Evolutionary conservation across 2,888 invertebrate genomes (phyloP), one percentile per base, ranked within the genome.

Genomic region (Chymomyza fuscimana): DNA sequence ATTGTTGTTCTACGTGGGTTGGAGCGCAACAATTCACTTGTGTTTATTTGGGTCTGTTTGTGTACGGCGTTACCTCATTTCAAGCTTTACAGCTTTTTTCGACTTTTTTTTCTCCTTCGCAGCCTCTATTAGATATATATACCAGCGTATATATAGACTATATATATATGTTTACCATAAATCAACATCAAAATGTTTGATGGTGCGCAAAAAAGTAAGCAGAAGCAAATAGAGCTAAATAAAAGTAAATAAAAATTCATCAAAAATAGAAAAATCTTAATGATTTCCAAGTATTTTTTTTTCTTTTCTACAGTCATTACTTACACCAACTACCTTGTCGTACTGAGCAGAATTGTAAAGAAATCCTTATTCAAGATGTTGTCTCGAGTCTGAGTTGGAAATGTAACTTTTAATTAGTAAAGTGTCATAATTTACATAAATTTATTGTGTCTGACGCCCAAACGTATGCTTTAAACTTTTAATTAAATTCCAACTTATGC

Each of bases 111-210:
- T 29, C 50, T 16, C 59, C 3, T 65, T 36, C 25, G 62, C 62
- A 61, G 51, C 50, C 50, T n/a, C 36, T 10, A 32, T 4, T 1
- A 56, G 25, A 85, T 86, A 81, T 88, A 80, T 85, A 88, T 86
- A 86, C 87, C 88, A 85, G 32, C 32, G 32, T 40, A 10, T 40
- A 40, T 40, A 40, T 40, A 40, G 12, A 46, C 4, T 15, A 12
- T 46, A 46, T 46, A 12, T 46, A 46, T 46, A 46, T 88, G 80
- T 85, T 88, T 85, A 84, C 87, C 84, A 85, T 85, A 88, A 85
- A 85, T 85, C 84, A 88, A 88, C 88, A 85, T 85, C 84, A 85
- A 81, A 88, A 85, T 86, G 82, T 88, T 85, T 86, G 84, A 85
- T 88, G 88, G 81, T 88, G 84, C 88, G 88, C 81, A 86, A 88